phyloP scores from a whole-genome alignment of 2,888 invertebrate genomes.

The Latheticus oryzae region DNA sequence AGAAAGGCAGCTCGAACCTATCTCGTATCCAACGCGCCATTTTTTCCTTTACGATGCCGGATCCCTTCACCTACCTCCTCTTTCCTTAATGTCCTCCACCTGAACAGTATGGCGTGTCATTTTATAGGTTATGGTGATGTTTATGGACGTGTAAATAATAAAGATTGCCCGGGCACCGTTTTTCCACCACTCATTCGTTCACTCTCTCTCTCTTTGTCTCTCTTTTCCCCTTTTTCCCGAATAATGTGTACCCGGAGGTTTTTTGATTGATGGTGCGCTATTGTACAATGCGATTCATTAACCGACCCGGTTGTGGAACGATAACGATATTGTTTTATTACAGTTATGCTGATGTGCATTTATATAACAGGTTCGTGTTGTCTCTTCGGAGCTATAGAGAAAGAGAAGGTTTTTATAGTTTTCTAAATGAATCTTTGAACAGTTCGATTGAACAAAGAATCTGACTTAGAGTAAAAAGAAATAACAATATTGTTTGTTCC shows the following conservation, averaged over 20 bases:
- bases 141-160: constrained; percentile 53
- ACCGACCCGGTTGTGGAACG: constrained; percentile 28
- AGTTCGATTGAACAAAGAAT: constrained; percentile 1
- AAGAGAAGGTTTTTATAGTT: too few relatives aligned
- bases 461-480: too few relatives aligned
- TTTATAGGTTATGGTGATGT: constrained; percentile 52
- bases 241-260: constrained; percentile 24
- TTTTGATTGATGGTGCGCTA: constrained; percentile 36
- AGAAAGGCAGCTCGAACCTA: constrained; percentile 27
- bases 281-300: constrained; percentile 39
- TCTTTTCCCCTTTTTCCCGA: constrained; percentile 10
- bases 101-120: constrained; percentile 46
- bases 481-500: too few relatives aligned
- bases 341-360: constrained; percentile 7
- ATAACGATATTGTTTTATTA: constrained; percentile 38
- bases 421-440: too few relatives aligned
- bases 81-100: constrained; percentile 45
- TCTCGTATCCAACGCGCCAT: too few relatives aligned
- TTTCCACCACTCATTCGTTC: constrained; percentile 2
- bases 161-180: constrained; percentile 46
- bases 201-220: too few relatives aligned
- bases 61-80: constrained; percentile 23
- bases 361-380: constrained; percentile 7
- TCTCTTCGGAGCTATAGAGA: too few relatives aligned
- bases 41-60: constrained; percentile 34